A percentile compares a stretch with the other conserved stretches of the same genome.
These are phyloP conservation scores for Hipposideros larvatus DNA, from an alignment of 2,797 vertebrate genomes.

Conservation along the genomic window DNA sequence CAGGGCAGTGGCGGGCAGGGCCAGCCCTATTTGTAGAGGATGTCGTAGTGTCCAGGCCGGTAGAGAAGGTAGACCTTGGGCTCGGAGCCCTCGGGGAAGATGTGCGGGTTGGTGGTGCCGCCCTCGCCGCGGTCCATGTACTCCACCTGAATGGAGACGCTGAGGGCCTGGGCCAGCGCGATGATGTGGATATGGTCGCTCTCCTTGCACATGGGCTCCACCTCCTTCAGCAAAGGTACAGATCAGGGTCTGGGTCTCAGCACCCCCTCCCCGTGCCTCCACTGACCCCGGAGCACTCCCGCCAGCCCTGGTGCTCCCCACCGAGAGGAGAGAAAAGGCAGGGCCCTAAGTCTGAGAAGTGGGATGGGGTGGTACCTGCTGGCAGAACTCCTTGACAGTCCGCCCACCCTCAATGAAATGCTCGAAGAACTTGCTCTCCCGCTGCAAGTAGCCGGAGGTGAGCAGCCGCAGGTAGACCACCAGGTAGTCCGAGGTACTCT, in stretches of 20 bases:
- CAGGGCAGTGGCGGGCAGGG: neutral
- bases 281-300: neutral
- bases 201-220: conserved; percentile 98
- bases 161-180: conserved; percentile 95
- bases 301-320: neutral
- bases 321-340: neutral
- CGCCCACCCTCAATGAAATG: conserved; percentile 98
- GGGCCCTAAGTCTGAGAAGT: neutral
- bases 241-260: neutral
- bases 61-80: conserved; percentile 97
- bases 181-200: conserved; percentile 99
- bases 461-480: conserved; percentile 97
- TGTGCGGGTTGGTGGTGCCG: conserved; percentile 95
- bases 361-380: conserved; percentile 89
- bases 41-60: conserved; percentile 97
- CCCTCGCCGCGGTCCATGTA: conserved; percentile 98
- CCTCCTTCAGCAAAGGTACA: conserved; percentile 89
- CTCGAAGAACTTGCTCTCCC: conserved; percentile 93
- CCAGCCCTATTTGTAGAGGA: conserved; percentile 95
- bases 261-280: neutral
- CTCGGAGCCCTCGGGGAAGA: conserved; percentile 96
- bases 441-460: conserved; percentile 96
- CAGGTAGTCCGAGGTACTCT: conserved; percentile 96
- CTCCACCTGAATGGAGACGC: conserved; percentile 96
- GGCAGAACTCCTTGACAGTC: conserved; percentile 98